A percentile compares a stretch with the other conserved stretches of the same genome.
Evolutionary conservation across 2,888 invertebrate species (phyloP).

Genomic region (Ormyrus pomaceus): DNA sequence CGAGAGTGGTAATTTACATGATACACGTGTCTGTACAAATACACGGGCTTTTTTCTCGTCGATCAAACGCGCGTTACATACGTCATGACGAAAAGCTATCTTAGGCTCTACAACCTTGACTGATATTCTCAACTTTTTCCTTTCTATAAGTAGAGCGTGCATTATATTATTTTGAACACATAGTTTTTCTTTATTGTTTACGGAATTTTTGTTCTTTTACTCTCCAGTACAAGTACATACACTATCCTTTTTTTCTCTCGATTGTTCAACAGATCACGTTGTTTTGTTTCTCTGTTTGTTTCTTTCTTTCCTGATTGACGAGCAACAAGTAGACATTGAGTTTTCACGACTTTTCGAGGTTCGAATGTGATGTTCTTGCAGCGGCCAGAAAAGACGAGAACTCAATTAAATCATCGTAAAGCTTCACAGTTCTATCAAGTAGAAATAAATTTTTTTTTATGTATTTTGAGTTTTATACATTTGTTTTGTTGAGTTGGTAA

Average conservation of each 20-base stretch:
- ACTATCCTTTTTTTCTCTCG: conserved; percentile 39
- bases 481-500: conserved; percentile 51
- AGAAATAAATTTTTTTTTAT: conserved; percentile 49
- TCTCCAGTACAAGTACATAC: conserved; percentile 29
- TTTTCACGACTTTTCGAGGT: conserved; percentile 53
- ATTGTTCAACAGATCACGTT: conserved; percentile 48
- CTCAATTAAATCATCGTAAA: too few relatives aligned
- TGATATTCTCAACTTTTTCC: conserved; percentile 46
- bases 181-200: conserved; percentile 44
- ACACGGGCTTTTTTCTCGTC: conserved; percentile 24
- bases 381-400: too few relatives aligned
- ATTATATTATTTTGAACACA: conserved; percentile 54
- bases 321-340: conserved; percentile 46
- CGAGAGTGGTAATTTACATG: conserved; percentile 50
- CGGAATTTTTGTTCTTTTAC: conserved; percentile 21
- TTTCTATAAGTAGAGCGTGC: conserved; percentile 65
- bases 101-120: conserved; percentile 51
- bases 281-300: conserved; percentile 23
- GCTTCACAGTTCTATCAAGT: too few relatives aligned
- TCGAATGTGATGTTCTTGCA: conserved; percentile 35
- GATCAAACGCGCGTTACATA: conserved; percentile 41
- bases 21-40: conserved; percentile 21
- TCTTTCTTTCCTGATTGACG: conserved; percentile 51
- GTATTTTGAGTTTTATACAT: conserved; percentile 26
- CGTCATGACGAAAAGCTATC: conserved; percentile 33